These are phyloP conservation scores for Bubalus kerabau DNA, from an alignment of 2,113 vertebrate genomes.

Conservation along the genomic window DNA sequence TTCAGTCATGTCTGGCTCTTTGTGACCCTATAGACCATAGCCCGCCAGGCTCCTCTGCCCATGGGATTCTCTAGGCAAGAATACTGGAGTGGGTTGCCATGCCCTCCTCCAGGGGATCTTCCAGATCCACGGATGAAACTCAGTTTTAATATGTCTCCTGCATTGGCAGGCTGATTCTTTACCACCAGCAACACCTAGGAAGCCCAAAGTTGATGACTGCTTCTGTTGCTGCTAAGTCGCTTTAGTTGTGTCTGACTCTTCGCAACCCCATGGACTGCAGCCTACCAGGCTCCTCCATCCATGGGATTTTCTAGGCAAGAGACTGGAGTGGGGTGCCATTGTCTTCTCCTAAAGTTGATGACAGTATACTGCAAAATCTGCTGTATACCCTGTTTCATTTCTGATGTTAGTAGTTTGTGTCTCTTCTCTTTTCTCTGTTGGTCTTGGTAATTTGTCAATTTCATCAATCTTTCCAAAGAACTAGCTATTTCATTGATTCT, in stretches of 20 bases:
- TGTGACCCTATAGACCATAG: not conserved
- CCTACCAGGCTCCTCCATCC: no score
- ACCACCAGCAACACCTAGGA: not conserved
- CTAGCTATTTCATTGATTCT: not conserved
- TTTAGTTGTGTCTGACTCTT: no score
- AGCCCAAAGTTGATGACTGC: not conserved
- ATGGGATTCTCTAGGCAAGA: not conserved
- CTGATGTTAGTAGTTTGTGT: not conserved
- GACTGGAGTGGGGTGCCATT: no score
- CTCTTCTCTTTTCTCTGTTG: not conserved
- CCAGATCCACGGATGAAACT: not conserved
- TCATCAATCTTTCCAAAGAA: not conserved
- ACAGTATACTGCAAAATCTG: not conserved
- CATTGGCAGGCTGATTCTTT: not conserved
- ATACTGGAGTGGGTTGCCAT: not conserved
- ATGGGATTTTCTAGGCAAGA: no score
- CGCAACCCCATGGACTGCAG: no score
- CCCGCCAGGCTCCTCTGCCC: not conserved
- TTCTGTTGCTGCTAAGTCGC: no score
- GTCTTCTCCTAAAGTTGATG: not conserved
- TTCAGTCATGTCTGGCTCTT: not conserved
- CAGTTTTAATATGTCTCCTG: not conserved
- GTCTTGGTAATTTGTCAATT: not conserved
- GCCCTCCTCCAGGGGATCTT: not conserved
- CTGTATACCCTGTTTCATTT: not conserved